These are phyloP conservation scores for Microplitis manilae DNA, from an alignment of 2,888 invertebrate species.

Conservation along the genomic window DNA sequence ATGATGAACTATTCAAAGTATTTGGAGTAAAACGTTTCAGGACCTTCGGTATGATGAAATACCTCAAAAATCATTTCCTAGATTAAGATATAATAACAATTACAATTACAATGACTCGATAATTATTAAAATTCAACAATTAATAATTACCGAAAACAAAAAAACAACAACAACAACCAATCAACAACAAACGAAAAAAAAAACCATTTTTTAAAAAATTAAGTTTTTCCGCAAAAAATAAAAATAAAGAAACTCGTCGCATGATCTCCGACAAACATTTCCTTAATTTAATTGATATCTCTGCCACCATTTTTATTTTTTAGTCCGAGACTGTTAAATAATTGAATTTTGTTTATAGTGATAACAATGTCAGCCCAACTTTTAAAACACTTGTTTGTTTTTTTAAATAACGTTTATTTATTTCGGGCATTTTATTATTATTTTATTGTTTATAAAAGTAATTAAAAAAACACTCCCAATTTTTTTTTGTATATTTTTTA, in stretches of 20 bases:
- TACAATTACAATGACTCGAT: slow-evolving; percentile 7
- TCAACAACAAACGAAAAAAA: background rate
- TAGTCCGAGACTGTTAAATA: no score
- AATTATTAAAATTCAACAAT: background rate
- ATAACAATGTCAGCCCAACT: background rate
- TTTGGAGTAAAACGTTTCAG: slow-evolving; percentile 94
- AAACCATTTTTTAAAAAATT: background rate
- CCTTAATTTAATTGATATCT: background rate
- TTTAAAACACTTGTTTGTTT: no score
- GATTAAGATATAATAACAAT: slow-evolving; percentile 70
- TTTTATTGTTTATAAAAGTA: background rate
- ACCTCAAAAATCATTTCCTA: slow-evolving; percentile 91
- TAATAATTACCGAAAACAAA: background rate
- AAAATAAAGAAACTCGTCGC: background rate
- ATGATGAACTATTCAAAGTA: slow-evolving; percentile 89
- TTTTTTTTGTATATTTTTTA: slow-evolving; percentile 1
- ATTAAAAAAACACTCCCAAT: background rate
- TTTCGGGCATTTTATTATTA: background rate
- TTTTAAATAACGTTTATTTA: background rate
- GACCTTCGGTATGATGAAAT: slow-evolving; percentile 98
- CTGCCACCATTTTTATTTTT: no score
- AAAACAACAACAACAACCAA: background rate
- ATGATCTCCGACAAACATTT: background rate
- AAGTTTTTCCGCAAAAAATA: background rate
- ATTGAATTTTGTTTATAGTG: background rate